Evolutionary conservation across 1,140 invertebrate genomes (phyloP).

Genomic region (Periplaneta americana): DNA sequence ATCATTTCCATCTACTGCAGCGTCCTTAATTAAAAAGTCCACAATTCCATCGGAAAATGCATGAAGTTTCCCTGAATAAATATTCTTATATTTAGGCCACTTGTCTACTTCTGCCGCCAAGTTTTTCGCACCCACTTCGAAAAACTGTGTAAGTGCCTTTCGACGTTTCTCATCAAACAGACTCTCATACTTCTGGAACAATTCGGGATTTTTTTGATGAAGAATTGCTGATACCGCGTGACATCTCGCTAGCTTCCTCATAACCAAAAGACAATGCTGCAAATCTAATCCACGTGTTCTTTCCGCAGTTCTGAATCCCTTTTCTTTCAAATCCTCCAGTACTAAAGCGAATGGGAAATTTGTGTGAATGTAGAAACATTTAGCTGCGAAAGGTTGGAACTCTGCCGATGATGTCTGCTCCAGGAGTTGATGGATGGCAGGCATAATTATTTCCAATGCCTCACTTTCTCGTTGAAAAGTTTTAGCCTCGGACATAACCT

Average conservation of each 20-base stretch:
- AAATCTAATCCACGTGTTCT: slow-evolving; percentile 4
- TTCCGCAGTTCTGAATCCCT: slow-evolving; percentile 8
- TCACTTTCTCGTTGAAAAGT: background rate
- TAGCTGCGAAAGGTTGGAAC: background rate
- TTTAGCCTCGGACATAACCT: too few relatives aligned
- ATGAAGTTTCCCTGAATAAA: background rate
- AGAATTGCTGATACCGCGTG: background rate
- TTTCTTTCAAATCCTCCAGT: slow-evolving; percentile 2
- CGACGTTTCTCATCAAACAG: background rate
- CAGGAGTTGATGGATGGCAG: background rate
- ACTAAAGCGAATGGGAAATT: background rate
- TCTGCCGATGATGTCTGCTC: background rate
- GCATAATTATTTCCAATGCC: background rate
- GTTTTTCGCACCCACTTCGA: background rate
- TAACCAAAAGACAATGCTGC: background rate
- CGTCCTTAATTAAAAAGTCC: background rate
- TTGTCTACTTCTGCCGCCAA: background rate
- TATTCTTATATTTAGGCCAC: background rate
- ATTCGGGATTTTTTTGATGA: background rate
- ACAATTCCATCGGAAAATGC: background rate
- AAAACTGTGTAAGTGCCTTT: background rate
- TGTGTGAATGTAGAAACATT: background rate
- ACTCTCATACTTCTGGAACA: background rate
- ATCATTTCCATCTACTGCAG: background rate
- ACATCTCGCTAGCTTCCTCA: background rate